Evolutionary conservation across 2,888 invertebrate species (phyloP).

Genomic region (Hesperia comma): DNA sequence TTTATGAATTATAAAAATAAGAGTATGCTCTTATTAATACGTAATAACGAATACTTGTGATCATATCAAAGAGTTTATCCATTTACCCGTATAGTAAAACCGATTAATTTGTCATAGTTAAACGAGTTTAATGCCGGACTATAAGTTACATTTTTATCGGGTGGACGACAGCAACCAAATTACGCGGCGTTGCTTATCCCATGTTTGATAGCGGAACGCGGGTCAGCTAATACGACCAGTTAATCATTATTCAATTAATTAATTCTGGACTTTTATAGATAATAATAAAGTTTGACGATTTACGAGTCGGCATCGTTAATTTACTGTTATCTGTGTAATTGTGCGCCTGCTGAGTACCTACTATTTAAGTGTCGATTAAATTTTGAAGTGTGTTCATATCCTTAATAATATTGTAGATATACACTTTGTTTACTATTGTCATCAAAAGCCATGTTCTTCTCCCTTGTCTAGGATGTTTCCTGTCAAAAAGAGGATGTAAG

Average conservation of each 20-base stretch:
- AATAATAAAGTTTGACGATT: constrained; percentile 73
- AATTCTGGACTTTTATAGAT: constrained; percentile 82
- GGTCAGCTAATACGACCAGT: constrained; percentile 62
- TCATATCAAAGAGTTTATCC: constrained; percentile 30
- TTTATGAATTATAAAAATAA: not conserved
- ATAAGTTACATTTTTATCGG: constrained; percentile 54
- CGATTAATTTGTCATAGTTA: constrained; percentile 46
- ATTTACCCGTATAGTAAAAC: constrained; percentile 43
- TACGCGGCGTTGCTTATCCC: constrained; percentile 47
- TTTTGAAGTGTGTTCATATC: constrained; percentile 9
- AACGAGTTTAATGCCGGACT: constrained; percentile 51
- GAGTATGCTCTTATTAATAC: not conserved
- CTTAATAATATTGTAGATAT: not conserved
- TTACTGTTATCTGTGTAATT: constrained; percentile 79
- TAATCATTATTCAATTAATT: constrained; percentile 82
- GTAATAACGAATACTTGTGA: constrained; percentile 15
- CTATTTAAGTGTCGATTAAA: constrained; percentile 10
- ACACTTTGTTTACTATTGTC: not conserved
- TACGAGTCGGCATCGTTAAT: constrained; percentile 77
- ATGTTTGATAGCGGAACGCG: constrained; percentile 30
- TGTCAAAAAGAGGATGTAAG: too few species aligned
- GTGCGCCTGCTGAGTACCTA: constrained; percentile 57
- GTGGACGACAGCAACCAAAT: constrained; percentile 61
- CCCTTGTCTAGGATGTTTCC: too few species aligned
- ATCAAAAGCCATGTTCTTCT: too few species aligned